Base-by-base conservation (phyloP, 2,888 invertebrate species). In the Pseudanteris insignis region DNA sequence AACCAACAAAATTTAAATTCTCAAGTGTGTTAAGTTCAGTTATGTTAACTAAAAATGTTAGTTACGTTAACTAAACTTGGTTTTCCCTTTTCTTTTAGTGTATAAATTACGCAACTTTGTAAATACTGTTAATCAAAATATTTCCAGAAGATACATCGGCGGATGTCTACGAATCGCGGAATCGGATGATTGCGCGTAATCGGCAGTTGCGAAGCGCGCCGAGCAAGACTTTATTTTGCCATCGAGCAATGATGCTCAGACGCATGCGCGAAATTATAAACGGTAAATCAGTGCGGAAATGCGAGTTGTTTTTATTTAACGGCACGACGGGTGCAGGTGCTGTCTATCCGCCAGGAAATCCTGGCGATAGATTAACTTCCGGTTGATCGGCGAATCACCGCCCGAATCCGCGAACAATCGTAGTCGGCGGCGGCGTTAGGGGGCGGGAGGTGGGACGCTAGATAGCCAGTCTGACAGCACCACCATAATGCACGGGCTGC, bases 311-410 rank as follows among this genome's bases (percentile, higher is more conserved):
- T 63, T 47, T 58, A 54, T 59, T 53, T 50, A 59, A 41, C 54
- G 38, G 34, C 33, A 34, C 34, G 44, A 24, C 28, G 30, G 41
- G 32, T 54, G 58, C 54, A 63, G 63, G 63, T 58, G 63, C 43
- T 40, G 58, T 59, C 57, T 47, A 55, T 59, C 40, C 48, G 59
- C 58, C n/a, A 63, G 63, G 63, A 63, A 63, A 63, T 63, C 63
- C 58, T 63, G 63, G 54, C 63, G 58, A 63, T 63, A 59, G 54
- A 63, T 63, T 55, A 59, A 41, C 63, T 58, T 63, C 63, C 63
- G 58, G 59, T 46, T 59, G 59, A 63, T 63, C 63, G 57, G 36
- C 63, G 21, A 57, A 63, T 58, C 53, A 58, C 44, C 32, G 41
- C 21, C 30, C 40, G 47, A 57, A 51, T 25, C 38, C 32, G 44